Base-by-base conservation (phyloP, 2,113 vertebrate genomes). In the Amia ocellicauda region DNA sequence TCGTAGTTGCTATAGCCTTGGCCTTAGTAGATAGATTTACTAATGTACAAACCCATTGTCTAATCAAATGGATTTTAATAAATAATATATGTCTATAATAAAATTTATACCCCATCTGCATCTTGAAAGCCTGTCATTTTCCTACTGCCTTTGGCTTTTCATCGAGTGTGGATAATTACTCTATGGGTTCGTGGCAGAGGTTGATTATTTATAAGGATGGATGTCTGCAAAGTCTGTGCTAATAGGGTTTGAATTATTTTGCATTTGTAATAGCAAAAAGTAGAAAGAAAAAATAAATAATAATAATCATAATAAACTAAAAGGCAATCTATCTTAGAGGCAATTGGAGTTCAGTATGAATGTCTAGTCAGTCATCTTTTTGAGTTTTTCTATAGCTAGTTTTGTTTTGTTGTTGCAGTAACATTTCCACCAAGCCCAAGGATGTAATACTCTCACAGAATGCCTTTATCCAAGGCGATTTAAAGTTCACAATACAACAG, bases 51-150 rank as follows among this genome's bases (percentile, higher is more conserved):
- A n/a, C n/a, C n/a, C n/a, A n/a, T n/a, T n/a, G n/a, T n/a, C n/a
- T n/a, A n/a, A n/a, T n/a, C n/a, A n/a, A n/a, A n/a, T n/a, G n/a
- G n/a, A n/a, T n/a, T n/a, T n/a, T n/a, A n/a, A n/a, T n/a, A n/a
- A n/a, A n/a, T n/a, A n/a, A n/a, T n/a, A n/a, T n/a, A n/a, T 89
- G 89, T 89, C 85, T 87, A 83, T 90, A 85, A 89, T 89, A 89
- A 90, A 89, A 89, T 89, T 86, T 89, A 89, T 86, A 89, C 85
- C 85, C 83, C 85, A 86, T 84, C 80, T 89, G 85, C 86, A 86
- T 75, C 68, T 80, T 84, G 87, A 85, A 86, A 79, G 72, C 75
- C 79, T 88, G 87, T 90, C 87, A 88, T 83, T 87, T 88, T 80
- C 76, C 74, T 72, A 69, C 83, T 81, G 81, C 80, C 88, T 75